Conservation (phyloP, 1,140 invertebrate genomes). For the Reticulitermes speratus region DNA sequence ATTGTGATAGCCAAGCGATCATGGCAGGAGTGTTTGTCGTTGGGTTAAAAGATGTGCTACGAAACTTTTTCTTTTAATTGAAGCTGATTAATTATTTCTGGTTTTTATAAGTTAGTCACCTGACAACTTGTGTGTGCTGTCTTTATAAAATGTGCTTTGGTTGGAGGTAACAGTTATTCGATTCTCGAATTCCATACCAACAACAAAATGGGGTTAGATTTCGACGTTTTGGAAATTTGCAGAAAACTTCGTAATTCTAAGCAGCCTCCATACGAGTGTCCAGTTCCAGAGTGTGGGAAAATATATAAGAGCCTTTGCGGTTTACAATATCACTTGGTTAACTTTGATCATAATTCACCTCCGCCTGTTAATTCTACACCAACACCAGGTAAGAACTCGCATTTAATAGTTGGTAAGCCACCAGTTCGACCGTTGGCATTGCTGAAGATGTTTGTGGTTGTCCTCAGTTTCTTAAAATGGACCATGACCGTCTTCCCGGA, state of each 20-base stretch:
- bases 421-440: too few relatives aligned
- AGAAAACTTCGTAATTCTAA: conserved; percentile 75
- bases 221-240: conserved; percentile 81
- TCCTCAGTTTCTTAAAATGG: too few relatives aligned
- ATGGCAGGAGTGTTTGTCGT: not conserved
- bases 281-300: conserved; percentile 77
- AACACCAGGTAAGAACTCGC: conserved; percentile 21
- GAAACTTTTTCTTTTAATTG: not conserved
- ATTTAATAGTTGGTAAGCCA: too few relatives aligned
- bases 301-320: conserved; percentile 83
- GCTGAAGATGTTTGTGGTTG: too few relatives aligned
- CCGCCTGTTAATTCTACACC: conserved; percentile 39
- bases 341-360: conserved; percentile 77
- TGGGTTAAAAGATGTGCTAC: not conserved
- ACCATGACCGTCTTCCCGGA: too few relatives aligned
- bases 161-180: not conserved
- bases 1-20: too few relatives aligned
- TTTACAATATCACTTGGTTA: conserved; percentile 80
- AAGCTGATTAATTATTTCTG: not conserved
- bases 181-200: not conserved
- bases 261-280: conserved; percentile 81
- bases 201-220: conserved; percentile 67
- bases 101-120: not conserved
- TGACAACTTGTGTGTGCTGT: too few relatives aligned
- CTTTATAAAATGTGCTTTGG: not conserved